A percentile compares a stretch with the other conserved stretches of the same genome.
phyloP scores from a whole-genome alignment of 2,113 vertebrate genomes.

The Diphyllodes magnificus region DNA sequence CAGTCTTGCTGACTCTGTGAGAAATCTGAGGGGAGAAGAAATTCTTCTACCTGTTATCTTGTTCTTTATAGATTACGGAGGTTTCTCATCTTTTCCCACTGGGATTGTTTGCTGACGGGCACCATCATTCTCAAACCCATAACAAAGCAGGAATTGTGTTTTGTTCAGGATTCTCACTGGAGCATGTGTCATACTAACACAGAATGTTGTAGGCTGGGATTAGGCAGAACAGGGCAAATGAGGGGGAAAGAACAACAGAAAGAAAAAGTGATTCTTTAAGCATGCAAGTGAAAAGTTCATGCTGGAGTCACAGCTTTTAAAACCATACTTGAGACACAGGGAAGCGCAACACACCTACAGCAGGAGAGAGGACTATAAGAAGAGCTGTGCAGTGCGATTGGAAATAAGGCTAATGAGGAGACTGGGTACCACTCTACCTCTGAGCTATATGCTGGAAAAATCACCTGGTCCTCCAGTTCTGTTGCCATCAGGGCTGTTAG shows the following conservation, averaged over 20 bases:
- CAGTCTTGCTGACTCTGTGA: neutral
- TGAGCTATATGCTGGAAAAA: neutral
- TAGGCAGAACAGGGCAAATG: neutral
- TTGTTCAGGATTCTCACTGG: neutral
- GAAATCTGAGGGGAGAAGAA: neutral
- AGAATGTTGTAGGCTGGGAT: neutral
- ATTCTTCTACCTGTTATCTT: neutral
- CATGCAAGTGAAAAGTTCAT: neutral
- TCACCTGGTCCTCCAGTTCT: neutral
- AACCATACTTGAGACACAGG: rapidly evolving
- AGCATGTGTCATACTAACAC: rapidly evolving
- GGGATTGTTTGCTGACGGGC: neutral
- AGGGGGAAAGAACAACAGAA: neutral
- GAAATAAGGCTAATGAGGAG: neutral
- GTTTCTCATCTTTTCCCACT: neutral
- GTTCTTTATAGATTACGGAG: neutral
- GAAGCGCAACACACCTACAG: neutral
- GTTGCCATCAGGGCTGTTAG: neutral
- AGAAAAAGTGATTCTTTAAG: neutral
- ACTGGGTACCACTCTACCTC: rapidly evolving
- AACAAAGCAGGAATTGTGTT: neutral
- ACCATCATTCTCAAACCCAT: neutral
- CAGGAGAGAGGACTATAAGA: neutral
- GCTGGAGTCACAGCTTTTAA: neutral
- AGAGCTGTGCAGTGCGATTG: neutral